Conservation (phyloP, 2,797 vertebrate species). For the Eospalax fontanierii region DNA sequence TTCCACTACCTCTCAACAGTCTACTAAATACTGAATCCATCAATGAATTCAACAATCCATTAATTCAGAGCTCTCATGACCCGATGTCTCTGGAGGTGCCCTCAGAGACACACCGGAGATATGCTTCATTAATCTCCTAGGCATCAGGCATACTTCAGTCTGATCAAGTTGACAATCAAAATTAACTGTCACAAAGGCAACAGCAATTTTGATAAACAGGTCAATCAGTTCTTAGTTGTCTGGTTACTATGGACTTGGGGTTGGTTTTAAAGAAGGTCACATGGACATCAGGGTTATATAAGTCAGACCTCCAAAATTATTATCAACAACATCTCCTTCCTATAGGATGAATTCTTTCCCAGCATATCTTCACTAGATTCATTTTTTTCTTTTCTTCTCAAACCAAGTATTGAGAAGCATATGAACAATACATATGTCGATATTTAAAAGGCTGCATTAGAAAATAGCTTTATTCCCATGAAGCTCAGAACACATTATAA, state of each 20-base stretch:
- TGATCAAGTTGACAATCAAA: not conserved
- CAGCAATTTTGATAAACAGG: not conserved
- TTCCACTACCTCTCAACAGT: not conserved
- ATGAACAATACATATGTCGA: not conserved
- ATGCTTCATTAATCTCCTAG: not conserved
- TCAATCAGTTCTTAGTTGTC: not conserved
- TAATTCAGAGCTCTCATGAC: not conserved
- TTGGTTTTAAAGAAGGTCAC: not conserved
- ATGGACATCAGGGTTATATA: not conserved
- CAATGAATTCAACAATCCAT: not conserved
- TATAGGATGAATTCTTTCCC: not conserved
- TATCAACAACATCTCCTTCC: not conserved
- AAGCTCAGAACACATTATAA: not conserved
- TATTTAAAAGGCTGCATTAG: not conserved
- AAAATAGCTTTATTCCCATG: conserved; percentile 32
- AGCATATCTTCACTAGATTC: not conserved
- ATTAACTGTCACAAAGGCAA: not conserved
- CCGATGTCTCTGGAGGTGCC: not conserved
- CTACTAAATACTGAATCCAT: not conserved
- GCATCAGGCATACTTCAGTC: not conserved
- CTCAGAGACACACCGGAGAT: not conserved
- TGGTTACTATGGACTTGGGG: not conserved
- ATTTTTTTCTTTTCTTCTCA: not conserved
- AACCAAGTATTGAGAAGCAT: conserved; percentile 33
- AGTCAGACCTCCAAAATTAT: not conserved